phyloP scores from a whole-genome alignment of 2,797 vertebrate genomes.

The Carcharodon carcharias region DNA sequence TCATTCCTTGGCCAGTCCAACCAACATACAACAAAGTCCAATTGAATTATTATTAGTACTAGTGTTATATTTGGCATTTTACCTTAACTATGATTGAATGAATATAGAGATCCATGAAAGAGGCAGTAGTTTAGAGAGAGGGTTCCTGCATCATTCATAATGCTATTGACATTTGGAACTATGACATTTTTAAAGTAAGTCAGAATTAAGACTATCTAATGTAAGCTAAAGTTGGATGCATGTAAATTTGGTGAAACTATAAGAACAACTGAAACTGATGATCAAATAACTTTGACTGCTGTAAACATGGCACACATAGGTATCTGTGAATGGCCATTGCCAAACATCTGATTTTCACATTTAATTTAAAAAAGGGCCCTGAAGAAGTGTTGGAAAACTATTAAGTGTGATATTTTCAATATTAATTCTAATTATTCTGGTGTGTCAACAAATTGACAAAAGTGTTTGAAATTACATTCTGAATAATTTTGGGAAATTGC shows the following conservation, averaged over 20 bases:
- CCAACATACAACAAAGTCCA: not conserved
- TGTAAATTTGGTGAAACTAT: not conserved
- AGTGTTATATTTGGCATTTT: not conserved
- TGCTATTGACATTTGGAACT: not conserved
- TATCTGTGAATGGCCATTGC: not conserved
- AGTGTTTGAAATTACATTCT: not conserved
- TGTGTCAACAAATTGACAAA: not conserved
- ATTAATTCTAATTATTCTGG: not conserved
- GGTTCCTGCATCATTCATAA: not conserved
- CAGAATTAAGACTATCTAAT: not conserved
- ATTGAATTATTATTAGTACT: not conserved
- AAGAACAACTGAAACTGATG: not conserved
- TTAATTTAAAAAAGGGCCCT: not conserved
- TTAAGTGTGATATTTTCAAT: not conserved
- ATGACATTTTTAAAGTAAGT: not conserved
- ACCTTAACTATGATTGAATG: not conserved
- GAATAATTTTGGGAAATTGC: not conserved
- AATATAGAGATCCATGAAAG: not conserved
- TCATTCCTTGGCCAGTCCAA: too few relatives aligned
- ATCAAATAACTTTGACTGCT: not conserved
- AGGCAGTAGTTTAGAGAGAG: not conserved
- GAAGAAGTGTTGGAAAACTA: not conserved
- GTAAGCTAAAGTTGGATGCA: not conserved
- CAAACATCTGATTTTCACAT: not conserved
- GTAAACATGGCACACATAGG: not conserved